Base-by-base conservation (phyloP, 1,140 invertebrate species). In the Lethrus apterus region DNA sequence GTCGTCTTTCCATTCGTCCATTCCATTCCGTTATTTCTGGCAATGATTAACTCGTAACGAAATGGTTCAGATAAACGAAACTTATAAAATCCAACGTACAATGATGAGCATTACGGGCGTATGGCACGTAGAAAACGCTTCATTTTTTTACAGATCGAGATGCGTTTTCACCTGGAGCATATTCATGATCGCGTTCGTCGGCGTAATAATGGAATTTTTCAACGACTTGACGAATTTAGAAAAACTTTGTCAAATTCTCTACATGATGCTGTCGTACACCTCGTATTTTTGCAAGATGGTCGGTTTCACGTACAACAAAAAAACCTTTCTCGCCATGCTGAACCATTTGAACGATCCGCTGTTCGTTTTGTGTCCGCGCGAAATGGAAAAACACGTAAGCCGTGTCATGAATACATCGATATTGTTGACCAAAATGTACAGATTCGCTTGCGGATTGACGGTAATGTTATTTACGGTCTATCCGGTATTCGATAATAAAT, bases 341-440 rank as follows among this genome's bases (percentile, higher is more conserved):
- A 3, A 24, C 7, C 17, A 29, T 30, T 14, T 46, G 3, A 46
- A 46, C 17, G 14, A 46, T 46, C 44, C 44, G 11, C 29, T 46
- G 18, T 46, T 46, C 31, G 4, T 11, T 19, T 24, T n/a, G 4
- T 36, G 17, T 30, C n/a, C 44, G 7, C 9, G 11, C 4, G 34
- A 46, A 15, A 10, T 46, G 5, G 44, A 46, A 8, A 15, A 30
- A 4, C 26, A 38, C 13, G 18, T 46, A 29, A 20, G 13, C 15
- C 30, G 40, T 20, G 30, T 13, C 15, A 4, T 40, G 8, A 24
- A 34, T n/a, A 5, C 17, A 15, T 24, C 44, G 18, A 19, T 30
- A 5, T 14, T 40, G 18, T 18, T 38, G 19, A 31, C 44, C 4
- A 46, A 46, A 10, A 13, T 38, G 10, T 38, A 36, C 10, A 40